Conservation (phyloP, 2,888 invertebrate genomes). For the Cephus spinipes region DNA sequence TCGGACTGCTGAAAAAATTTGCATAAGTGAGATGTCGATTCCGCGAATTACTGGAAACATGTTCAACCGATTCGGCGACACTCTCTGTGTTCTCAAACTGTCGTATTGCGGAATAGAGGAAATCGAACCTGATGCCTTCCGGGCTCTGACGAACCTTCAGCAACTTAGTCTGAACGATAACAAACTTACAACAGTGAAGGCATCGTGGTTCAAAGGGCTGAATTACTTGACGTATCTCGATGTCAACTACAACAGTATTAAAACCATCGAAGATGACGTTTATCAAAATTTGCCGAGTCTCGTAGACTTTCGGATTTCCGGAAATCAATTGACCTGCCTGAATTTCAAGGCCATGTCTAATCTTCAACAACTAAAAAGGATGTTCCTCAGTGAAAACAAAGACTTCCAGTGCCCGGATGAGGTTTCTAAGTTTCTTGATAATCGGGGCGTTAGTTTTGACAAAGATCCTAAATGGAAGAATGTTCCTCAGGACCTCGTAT, state of each 20-base stretch:
- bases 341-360: conserved; percentile 47
- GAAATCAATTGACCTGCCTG: conserved; percentile 56
- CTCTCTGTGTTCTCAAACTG: conserved; percentile 53
- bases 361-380: conserved; percentile 42
- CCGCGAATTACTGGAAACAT: conserved; percentile 40
- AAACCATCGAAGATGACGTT: conserved; percentile 51
- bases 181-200: conserved; percentile 41
- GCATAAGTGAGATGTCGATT: conserved; percentile 49
- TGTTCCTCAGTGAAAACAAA: conserved; percentile 54
- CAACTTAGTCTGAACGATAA: conserved; percentile 58
- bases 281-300: conserved; percentile 49
- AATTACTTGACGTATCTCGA: conserved; percentile 54
- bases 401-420: conserved; percentile 57
- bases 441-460: conserved; percentile 43
- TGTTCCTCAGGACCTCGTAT: not conserved
- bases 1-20: conserved; percentile 44
- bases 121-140: conserved; percentile 55
- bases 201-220: conserved; percentile 53
- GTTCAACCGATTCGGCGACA: conserved; percentile 51
- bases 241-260: conserved; percentile 56
- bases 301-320: conserved; percentile 57
- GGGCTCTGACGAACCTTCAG: conserved; percentile 46
- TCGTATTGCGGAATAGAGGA: conserved; percentile 52
- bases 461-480: conserved; percentile 49
- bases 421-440: conserved; percentile 42